phyloP scores from a whole-genome alignment of 1,140 invertebrate genomes.

The Cylas formicarius region DNA sequence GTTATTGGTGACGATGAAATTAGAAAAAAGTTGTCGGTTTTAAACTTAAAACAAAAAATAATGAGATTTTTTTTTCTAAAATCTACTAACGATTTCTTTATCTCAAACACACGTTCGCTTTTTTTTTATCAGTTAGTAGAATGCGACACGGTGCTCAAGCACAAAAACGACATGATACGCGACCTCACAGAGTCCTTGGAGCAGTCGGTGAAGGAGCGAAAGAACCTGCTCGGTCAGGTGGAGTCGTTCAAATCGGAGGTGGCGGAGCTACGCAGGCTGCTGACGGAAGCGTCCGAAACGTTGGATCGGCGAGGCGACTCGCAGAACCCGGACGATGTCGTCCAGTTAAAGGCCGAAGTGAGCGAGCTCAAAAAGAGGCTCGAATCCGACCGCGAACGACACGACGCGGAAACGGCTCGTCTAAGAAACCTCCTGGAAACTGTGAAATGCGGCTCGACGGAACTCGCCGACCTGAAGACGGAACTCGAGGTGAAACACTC shows the following conservation, averaged over 20 bases:
- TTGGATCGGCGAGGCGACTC: conserved; percentile 16
- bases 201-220: conserved; percentile 50
- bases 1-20: no score
- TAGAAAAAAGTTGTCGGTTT: no score
- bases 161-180: conserved; percentile 52
- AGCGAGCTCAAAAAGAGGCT: conserved; percentile 2
- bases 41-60: no score
- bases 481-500: conserved; percentile 57
- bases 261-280: conserved; percentile 47
- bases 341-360: no score
- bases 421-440: conserved; percentile 43
- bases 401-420: conserved; percentile 43
- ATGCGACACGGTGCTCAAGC: conserved; percentile 50
- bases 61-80: neutral
- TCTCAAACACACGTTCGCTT: conserved; percentile 9
- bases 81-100: conserved; percentile 1
- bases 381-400: conserved; percentile 39
- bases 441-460: conserved; percentile 46
- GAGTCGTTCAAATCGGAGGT: conserved; percentile 55
- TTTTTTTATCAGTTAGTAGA: conserved; percentile 50
- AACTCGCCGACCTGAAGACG: conserved; percentile 46
- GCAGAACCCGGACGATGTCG: neutral
- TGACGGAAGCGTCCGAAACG: conserved; percentile 26
- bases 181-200: conserved; percentile 54
- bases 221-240: conserved; percentile 53